A percentile compares a stretch with the other conserved stretches of the same genome.
These are phyloP conservation scores for Acheta domesticus DNA, from an alignment of 2,888 invertebrate species.

Conservation along the genomic window DNA sequence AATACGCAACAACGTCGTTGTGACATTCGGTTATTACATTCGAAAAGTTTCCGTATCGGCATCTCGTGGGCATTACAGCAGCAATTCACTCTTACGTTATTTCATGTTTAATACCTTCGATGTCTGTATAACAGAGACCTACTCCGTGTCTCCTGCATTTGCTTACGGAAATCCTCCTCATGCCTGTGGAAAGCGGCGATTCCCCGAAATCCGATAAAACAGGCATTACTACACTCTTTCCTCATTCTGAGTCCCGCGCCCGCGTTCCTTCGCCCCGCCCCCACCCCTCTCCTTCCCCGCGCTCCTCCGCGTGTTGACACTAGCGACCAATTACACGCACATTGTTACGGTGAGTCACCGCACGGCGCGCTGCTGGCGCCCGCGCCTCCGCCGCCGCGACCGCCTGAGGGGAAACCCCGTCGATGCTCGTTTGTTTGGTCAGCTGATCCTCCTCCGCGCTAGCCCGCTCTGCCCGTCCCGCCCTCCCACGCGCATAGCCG, in stretches of 20 bases:
- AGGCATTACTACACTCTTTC: not conserved
- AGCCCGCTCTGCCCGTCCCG: not conserved
- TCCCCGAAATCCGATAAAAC: too few relatives aligned
- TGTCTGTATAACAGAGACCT: too few relatives aligned
- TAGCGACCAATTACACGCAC: slow-evolving; percentile 18
- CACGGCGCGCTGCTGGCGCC: not conserved
- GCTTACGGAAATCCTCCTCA: too few relatives aligned
- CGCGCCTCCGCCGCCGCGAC: too few relatives aligned
- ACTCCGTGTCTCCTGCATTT: too few relatives aligned
- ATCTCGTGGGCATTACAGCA: too few relatives aligned
- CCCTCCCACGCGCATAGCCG: not conserved
- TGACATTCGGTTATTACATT: too few relatives aligned
- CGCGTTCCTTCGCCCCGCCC: not conserved
- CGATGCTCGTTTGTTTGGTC: slow-evolving; percentile 18
- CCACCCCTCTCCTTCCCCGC: not conserved
- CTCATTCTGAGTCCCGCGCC: not conserved
- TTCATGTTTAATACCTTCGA: too few relatives aligned
- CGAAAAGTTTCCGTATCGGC: too few relatives aligned
- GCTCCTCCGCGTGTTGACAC: not conserved
- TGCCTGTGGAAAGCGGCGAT: too few relatives aligned
- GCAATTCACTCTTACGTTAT: too few relatives aligned
- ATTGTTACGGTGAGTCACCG: slow-evolving; percentile 9
- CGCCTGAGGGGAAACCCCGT: not conserved
- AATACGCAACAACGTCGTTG: too few relatives aligned
- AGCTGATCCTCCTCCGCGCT: not conserved